phyloP scores from a whole-genome alignment of 2,888 invertebrate species.

The Zootermopsis nevadensis region DNA sequence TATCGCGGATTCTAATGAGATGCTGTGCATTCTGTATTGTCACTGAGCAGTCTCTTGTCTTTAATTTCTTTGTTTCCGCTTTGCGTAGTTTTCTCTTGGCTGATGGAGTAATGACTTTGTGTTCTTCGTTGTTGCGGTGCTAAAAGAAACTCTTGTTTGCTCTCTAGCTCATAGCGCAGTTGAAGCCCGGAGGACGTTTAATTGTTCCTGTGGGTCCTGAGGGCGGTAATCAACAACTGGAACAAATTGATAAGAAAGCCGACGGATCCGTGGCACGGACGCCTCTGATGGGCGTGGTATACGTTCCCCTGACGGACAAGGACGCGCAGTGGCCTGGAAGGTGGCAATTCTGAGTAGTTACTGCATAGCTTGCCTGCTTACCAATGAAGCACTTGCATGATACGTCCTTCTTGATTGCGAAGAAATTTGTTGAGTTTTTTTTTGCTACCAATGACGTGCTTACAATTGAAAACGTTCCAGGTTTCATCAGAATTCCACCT shows the following conservation, averaged over 20 bases:
- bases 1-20: no score
- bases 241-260: slow-evolving; percentile 87
- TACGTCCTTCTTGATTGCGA: background rate
- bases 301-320: slow-evolving; percentile 94
- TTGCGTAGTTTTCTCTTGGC: no score
- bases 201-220: slow-evolving; percentile 91
- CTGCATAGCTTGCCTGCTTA: slow-evolving; percentile 17
- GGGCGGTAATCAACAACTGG: slow-evolving; percentile 87
- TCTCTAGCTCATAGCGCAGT: slow-evolving; percentile 81
- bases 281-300: slow-evolving; percentile 93
- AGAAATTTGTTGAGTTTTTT: background rate
- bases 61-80: no score
- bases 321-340: slow-evolving; percentile 72
- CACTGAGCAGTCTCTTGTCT: no score
- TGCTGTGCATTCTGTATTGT: no score
- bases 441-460: background rate
- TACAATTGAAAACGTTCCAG: background rate
- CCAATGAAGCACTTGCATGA: slow-evolving; percentile 17
- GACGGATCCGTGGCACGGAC: slow-evolving; percentile 82
- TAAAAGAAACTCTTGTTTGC: slow-evolving; percentile 30
- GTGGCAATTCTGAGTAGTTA: slow-evolving; percentile 35
- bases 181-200: slow-evolving; percentile 92
- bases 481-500: slow-evolving; percentile 12
- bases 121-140: no score
- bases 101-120: no score